These are phyloP conservation scores for Erebia ligea DNA, from an alignment of 2,888 invertebrate genomes.

Conservation along the genomic window DNA sequence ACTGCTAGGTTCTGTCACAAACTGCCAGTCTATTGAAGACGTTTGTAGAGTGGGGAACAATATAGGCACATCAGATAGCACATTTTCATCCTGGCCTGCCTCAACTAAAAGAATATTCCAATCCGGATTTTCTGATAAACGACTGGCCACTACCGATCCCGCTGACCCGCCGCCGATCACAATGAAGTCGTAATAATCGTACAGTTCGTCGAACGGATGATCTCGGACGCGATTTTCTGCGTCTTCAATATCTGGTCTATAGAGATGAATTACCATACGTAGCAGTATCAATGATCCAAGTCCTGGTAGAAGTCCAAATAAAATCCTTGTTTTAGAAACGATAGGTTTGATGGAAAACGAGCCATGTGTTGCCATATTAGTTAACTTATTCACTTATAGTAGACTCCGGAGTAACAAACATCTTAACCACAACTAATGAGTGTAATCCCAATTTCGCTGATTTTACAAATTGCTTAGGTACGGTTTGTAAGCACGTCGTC, in stretches of 20 bases:
- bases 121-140: constrained; percentile 88
- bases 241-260: constrained; percentile 89
- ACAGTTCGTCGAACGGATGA: constrained; percentile 76
- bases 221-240: constrained; percentile 84
- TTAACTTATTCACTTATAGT: background rate
- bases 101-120: constrained; percentile 91
- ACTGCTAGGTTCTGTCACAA: constrained; percentile 88
- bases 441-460: constrained; percentile 46
- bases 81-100: constrained; percentile 90
- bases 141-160: constrained; percentile 90
- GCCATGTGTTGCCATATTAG: constrained; percentile 56
- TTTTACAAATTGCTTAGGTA: constrained; percentile 47
- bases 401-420: background rate
- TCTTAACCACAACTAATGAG: background rate
- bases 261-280: constrained; percentile 84
- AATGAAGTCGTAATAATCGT: constrained; percentile 89
- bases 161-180: constrained; percentile 93
- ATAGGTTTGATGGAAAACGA: constrained; percentile 60
- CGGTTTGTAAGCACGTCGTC: constrained; percentile 51
- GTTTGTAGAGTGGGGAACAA: constrained; percentile 88
- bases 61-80: constrained; percentile 88
- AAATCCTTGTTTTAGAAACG: constrained; percentile 85
- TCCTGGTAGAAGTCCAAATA: constrained; percentile 86
- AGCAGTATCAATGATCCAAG: constrained; percentile 85
- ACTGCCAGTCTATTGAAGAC: constrained; percentile 92